These are phyloP conservation scores for Lepeophtheirus nordmannii DNA, from an alignment of 2,888 invertebrate species.

Conservation along the genomic window DNA sequence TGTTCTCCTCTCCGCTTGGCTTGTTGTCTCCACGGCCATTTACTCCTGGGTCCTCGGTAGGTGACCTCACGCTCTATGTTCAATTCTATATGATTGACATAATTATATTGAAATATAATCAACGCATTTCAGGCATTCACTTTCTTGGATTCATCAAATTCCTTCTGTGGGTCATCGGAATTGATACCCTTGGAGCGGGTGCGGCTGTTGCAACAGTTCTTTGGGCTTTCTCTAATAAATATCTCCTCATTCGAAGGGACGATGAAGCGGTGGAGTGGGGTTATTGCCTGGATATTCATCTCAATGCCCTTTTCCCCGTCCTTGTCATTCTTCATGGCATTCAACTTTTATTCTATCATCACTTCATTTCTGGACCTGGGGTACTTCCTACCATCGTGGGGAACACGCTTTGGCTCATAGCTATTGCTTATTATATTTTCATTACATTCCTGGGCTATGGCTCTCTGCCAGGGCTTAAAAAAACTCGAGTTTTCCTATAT, in stretches of 20 bases:
- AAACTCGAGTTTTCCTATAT: slow-evolving; percentile 65
- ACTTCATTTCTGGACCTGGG: slow-evolving; percentile 40
- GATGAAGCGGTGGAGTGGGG: slow-evolving; percentile 89
- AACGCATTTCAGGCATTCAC: slow-evolving; percentile 43
- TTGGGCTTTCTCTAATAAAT: slow-evolving; percentile 72
- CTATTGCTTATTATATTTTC: slow-evolving; percentile 79
- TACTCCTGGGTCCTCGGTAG: slow-evolving; percentile 29
- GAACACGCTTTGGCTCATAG: slow-evolving; percentile 82
- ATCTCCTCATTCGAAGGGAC: slow-evolving; percentile 48
- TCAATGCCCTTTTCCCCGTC: slow-evolving; percentile 96
- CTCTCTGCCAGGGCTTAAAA: slow-evolving; percentile 68
- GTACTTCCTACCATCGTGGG: slow-evolving; percentile 69
- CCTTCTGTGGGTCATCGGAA: slow-evolving; percentile 73
- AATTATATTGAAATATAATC: not conserved
- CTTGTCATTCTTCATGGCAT: slow-evolving; percentile 81
- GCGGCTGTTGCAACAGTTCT: slow-evolving; percentile 68
- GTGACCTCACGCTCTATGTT: not conserved
- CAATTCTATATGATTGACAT: not conserved
- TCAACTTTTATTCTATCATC: slow-evolving; percentile 68
- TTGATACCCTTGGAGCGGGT: slow-evolving; percentile 83
- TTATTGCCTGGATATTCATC: slow-evolving; percentile 92
- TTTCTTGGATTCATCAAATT: slow-evolving; percentile 58
- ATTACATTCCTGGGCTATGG: slow-evolving; percentile 87
- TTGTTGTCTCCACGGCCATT: slow-evolving; percentile 39
- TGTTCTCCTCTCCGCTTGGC: slow-evolving; percentile 68